Evolutionary conservation across 2,888 invertebrate species (phyloP), one percentile per base, ranked within the genome.

Genomic region (Caenorhabditis panamensis): DNA sequence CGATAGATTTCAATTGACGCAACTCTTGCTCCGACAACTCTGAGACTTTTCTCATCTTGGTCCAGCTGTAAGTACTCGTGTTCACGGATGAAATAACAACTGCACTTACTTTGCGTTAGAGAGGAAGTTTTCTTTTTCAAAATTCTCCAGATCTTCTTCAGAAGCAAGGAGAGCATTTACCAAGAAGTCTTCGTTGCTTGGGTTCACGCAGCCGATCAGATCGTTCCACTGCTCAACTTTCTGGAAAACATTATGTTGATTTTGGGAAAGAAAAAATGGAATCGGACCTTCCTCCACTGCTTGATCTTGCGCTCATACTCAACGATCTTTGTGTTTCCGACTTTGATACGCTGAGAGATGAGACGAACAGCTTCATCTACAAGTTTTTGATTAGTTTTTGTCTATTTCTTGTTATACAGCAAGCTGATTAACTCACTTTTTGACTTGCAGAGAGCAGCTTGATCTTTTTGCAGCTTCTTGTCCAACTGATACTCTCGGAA

Each of bases 61-160:
- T 1, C 75, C 75, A 75, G 11, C 75, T 75, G 26, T 24, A 75
- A 75, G n/a, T n/a, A n/a, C n/a, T n/a, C n/a, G n/a, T n/a, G n/a
- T n/a, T n/a, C n/a, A n/a, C n/a, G n/a, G n/a, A n/a, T n/a, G n/a
- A n/a, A n/a, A n/a, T n/a, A n/a, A n/a, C n/a, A n/a, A n/a, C n/a
- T n/a, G n/a, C n/a, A n/a, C n/a, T 18, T 26, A 62, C 62, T 54
- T 44, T 24, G 20, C 26, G 0, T 47, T 26, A 0, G 66, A 41
- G 3, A 53, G 24, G 11, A 75, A 75, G 22, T 75, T 75, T 2
- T 53, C 31, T 11, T 44, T n/a, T 20, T 75, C 75, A 20, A 75
- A 75, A 4, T 51, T 51, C 16, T 66, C 54, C 2, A 75, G 41
- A 3, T 64, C 64, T 11, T 67, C 61, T 9, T 59, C 44, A 9